Evolutionary conservation across 2,888 invertebrate genomes (phyloP).

Genomic region (Antheraea yamamai): DNA sequence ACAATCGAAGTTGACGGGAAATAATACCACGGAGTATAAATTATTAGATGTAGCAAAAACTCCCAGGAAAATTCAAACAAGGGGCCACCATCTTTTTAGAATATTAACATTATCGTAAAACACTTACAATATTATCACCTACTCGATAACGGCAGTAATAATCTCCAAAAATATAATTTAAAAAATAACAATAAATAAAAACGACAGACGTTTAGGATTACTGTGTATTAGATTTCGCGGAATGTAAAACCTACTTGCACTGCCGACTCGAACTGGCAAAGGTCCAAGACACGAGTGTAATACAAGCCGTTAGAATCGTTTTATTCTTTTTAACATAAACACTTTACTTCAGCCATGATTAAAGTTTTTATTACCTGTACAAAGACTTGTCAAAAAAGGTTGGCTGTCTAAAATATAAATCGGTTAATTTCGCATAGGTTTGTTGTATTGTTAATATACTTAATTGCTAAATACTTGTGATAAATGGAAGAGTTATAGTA

Average conservation of each 20-base stretch:
- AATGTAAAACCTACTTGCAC: conserved; percentile 42
- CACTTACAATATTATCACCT: too few species aligned
- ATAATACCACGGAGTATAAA: too few species aligned
- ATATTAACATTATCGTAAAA: too few species aligned
- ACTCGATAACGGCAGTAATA: too few species aligned
- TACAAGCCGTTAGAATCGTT: conserved; percentile 42
- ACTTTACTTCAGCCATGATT: neutral
- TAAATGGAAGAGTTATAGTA: neutral
- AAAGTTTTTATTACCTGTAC: neutral
- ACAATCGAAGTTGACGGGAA: too few species aligned
- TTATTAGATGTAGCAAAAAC: too few species aligned
- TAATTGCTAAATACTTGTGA: too few species aligned
- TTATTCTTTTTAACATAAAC: conserved; percentile 24
- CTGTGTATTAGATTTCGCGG: conserved; percentile 38
- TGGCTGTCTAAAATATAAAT: neutral
- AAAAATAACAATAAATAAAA: neutral
- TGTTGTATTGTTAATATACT: neutral
- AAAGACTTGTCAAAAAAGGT: neutral
- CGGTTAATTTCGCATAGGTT: neutral
- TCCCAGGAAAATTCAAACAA: too few species aligned
- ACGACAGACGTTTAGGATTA: conserved; percentile 39
- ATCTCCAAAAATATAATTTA: too few species aligned
- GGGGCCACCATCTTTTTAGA: too few species aligned
- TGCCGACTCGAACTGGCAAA: conserved; percentile 43
- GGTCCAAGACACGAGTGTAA: conserved; percentile 45